Evolutionary conservation across 2,888 invertebrate species (phyloP), one percentile per base, ranked within the genome.

Genomic region (Dryobotodes eremita): DNA sequence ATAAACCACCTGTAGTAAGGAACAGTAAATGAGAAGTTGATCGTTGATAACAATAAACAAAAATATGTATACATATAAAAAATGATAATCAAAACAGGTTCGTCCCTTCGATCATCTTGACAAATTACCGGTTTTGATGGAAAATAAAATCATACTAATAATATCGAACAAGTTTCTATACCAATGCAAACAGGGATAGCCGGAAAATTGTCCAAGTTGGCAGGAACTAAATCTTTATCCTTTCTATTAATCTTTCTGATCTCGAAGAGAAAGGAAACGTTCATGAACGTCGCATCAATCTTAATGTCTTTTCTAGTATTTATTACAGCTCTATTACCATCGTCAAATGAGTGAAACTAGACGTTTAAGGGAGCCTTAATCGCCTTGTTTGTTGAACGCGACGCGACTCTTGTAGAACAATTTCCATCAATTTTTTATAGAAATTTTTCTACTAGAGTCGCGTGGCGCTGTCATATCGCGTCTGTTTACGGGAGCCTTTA

Each of bases 301-400:
- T 55, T 55, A 59, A 68, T 50, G 68, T n/a, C 36, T 68, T 20
- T 31, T 11, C 23, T 69, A 23, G 69, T 61, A 75, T 80, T 72
- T 70, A 70, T 82, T 72, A 20, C 50, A 15, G 11, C 48, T 46
- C 46, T 10, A 80, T 85, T 75, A 65, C 11, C 6, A n/a, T 23
- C 17, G 68, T 59, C 36, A 68, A 71, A 75, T 61, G 53, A 61
- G 68, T 42, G 65, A 48, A 82, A 65, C 61, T 20, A 61, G 23
- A 42, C 71, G 62, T 86, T 76, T 75, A 48, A 83, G 31, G 31
- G n/a, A n/a, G n/a, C n/a, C n/a, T n/a, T n/a, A n/a, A n/a, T n/a
- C n/a, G n/a, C n/a, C n/a, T n/a, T n/a, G n/a, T n/a, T n/a, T n/a
- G n/a, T n/a, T n/a, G n/a, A n/a, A n/a, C n/a, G n/a, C n/a, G 31